phyloP scores from a whole-genome alignment of 2,797 vertebrate species.

The Poeciliopsis turneri region DNA sequence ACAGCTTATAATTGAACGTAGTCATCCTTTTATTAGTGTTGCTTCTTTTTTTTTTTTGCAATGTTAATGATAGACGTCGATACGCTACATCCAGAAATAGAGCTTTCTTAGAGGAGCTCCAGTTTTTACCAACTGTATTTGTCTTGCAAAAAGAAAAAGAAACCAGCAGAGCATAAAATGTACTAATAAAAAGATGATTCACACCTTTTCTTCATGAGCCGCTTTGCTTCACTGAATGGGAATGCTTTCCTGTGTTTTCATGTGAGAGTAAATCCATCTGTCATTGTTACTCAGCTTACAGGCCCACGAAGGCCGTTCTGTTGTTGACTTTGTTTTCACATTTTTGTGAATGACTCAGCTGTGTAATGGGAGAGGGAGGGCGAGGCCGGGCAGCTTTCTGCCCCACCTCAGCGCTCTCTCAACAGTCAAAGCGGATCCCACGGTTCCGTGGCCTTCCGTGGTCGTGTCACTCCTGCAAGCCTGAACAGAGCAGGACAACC shows the following conservation, averaged over 20 bases:
- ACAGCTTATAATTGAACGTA: neutral
- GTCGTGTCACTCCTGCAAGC: conserved; percentile 41
- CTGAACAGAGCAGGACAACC: conserved; percentile 39
- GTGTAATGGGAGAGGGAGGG: conserved; percentile 22
- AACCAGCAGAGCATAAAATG: conserved; percentile 39
- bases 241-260: conserved; percentile 29
- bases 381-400: conserved; percentile 30
- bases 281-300: conserved; percentile 51
- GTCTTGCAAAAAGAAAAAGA: neutral
- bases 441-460: conserved; percentile 22
- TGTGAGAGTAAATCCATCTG: conserved; percentile 26
- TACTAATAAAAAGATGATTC: conserved; percentile 14
- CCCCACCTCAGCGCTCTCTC: conserved; percentile 40
- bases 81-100: neutral
- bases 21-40: neutral
- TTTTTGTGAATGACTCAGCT: conserved; percentile 71
- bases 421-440: conserved; percentile 45
- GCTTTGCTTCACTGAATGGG: conserved; percentile 37
- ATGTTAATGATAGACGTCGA: neutral
- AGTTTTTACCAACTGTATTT: neutral
- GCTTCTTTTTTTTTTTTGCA: neutral
- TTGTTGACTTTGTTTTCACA: conserved; percentile 60
- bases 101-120: neutral
- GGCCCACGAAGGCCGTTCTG: conserved; percentile 48
- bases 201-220: conserved; percentile 31